Base-by-base conservation (phyloP, 1,140 invertebrate genomes). In the Drosophila triauraria region DNA sequence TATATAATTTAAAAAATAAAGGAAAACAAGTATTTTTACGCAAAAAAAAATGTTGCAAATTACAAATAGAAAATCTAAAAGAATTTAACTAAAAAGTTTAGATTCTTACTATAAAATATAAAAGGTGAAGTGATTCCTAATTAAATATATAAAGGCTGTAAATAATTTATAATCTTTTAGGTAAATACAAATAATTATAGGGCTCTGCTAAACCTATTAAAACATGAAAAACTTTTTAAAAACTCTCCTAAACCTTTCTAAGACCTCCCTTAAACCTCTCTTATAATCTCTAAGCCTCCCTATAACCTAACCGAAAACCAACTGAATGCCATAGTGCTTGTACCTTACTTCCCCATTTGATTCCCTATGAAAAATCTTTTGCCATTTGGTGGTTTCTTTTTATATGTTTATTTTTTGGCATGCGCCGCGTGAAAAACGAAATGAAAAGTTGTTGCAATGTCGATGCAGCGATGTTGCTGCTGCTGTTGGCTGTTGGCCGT, bases 371-470 rank as follows among this genome's bases (percentile, higher is more conserved):
- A 76, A 54, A 75, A 58, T 84, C 38, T 42, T 44, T 68, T 27
- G 71, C 60, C 58, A 53, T 84, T 83, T 69, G 47, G 65, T 74
- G 62, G 64, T 54, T 70, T 47, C 63, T 65, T 64, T 59, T 62
- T 56, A 59, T 59, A 46, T 56, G 48, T 54, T 70, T 75, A 57
- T 64, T 84, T 70, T 83, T 84, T 86, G 69, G 75, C 81, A 84
- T 84, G 77, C 71, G 81, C 81, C 81, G 77, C 82, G 83, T 82
- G 82, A 83, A 88, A 87, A 88, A 80, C 72, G 85, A 87, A 87
- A 87, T 88, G 84, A 87, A 87, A 87, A 87, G 84, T 87, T 78
- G 80, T 88, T 87, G 83, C 77, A 57, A 35, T 75, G 77, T 58
- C 43, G 70, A 58, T 58, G 65, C 44, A 43, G 68, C 50, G 77